Base-by-base conservation (phyloP, 35 echinoderm and acorn worm genomes). In the Hemicentrotus pulcherrimus region DNA sequence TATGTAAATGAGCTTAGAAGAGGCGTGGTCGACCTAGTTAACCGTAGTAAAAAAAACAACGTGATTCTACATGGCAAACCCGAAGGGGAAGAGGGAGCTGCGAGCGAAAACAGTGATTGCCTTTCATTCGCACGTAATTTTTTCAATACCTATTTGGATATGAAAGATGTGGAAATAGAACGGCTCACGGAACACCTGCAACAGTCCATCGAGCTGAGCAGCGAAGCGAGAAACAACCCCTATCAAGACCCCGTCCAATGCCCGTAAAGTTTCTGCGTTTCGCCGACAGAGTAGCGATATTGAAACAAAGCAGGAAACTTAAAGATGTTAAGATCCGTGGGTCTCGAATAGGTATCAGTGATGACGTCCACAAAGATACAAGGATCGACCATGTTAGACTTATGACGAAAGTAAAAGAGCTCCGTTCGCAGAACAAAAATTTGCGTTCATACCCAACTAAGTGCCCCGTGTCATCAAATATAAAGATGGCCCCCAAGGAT, bases 1-100 rank as follows among this genome's bases (percentile, higher is more conserved):
- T 91, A 91, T 91, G 88, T 91, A 91, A 91, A 91, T 91, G 88
- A 91, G 88, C 31, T 91, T 4, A 19, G 88, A 18, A 91, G 32
- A 19, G 32, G 32, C 32, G 88, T 91, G 16, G 88, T 91, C 32
- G 88, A 91, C 88, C 31, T 91, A 9, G 88, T 91, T 31, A 91
- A 91, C 31, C 31, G 88, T 2, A 91, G 45, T 31, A 91, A 91
- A 32, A 6, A 5, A 2, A 91, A 91, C 88, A 91, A 91, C 88
- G 88, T 91, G 6, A 91, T 91, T 19, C 31, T 91, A 19, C 88
- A 91, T 46, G 88, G 88, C 4, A 35, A 5, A 35, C 88, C 88
- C 16, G 88, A 91, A 32, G 88, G 88, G 45, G 88, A 91, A 32
- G 88, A 91, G 32, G 6, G n/a, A n/a, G n/a, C n/a, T n/a, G n/a